A percentile compares a stretch with the other conserved stretches of the same genome.
Conservation (phyloP, 2,797 vertebrate species). For the Chloroceryle inda region DNA sequence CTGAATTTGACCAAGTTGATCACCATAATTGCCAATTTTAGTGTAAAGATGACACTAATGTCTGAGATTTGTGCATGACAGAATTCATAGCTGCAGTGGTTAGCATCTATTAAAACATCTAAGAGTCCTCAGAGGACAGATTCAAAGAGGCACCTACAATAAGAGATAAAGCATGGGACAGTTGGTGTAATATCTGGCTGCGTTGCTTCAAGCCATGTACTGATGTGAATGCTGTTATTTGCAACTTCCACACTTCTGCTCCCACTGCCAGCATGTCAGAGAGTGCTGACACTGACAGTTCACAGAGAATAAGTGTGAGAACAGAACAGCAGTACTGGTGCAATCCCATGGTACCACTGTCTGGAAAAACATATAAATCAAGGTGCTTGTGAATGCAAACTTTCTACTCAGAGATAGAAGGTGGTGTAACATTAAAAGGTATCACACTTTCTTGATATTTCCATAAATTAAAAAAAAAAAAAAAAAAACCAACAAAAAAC, state of each 20-base stretch:
- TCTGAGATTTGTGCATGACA: neutral
- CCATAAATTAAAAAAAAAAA: neutral
- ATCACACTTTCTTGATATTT: neutral
- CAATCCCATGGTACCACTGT: neutral
- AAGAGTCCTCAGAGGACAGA: constrained; percentile 26
- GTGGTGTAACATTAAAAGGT: neutral
- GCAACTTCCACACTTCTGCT: neutral
- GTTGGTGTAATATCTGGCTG: neutral
- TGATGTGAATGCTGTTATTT: constrained; percentile 10
- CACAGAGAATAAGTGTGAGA: neutral
- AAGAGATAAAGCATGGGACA: constrained; percentile 33
- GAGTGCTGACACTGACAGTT: neutral
- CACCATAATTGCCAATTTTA: constrained; percentile 45
- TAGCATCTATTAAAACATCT: neutral
- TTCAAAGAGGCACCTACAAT: constrained; percentile 19
- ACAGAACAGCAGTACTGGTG: neutral
- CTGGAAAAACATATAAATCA: neutral
- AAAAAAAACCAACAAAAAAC: neutral
- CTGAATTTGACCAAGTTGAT: constrained; percentile 17
- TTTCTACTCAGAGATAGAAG: neutral
- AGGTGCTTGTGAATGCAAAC: neutral
- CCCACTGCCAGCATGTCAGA: neutral
- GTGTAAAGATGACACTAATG: constrained; percentile 18
- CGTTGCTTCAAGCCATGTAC: neutral
- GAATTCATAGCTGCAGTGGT: neutral